Conservation (phyloP, 2,113 vertebrate genomes). For the Capreolus pygargus region DNA sequence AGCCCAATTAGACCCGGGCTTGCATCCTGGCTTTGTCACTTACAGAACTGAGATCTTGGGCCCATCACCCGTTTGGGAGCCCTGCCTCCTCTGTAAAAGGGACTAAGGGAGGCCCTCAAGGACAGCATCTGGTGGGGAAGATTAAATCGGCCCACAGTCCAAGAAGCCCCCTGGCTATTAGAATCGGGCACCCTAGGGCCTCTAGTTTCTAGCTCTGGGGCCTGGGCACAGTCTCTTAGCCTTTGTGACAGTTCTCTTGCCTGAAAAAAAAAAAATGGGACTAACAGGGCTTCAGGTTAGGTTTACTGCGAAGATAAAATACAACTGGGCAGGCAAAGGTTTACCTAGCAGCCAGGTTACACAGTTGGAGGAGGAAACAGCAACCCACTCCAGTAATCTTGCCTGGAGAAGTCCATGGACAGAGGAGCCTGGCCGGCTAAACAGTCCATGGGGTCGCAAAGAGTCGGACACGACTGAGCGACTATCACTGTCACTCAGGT, state of each 20-base stretch:
- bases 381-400: not conserved
- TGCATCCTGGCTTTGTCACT: not conserved
- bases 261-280: not conserved
- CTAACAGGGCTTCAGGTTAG: not conserved
- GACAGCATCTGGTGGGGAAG: accelerated
- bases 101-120: accelerated
- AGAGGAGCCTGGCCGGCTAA: not conserved
- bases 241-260: not conserved
- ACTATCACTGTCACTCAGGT: not conserved
- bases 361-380: not conserved
- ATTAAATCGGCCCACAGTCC: not conserved
- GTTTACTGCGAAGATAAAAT: not conserved
- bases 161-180: not conserved
- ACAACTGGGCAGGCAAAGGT: not conserved
- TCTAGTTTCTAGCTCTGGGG: accelerated
- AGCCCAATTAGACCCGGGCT: not conserved
- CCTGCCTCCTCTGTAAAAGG: not conserved
- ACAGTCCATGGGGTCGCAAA: not conserved
- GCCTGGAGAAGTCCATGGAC: not conserved
- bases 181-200: not conserved
- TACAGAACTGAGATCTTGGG: not conserved
- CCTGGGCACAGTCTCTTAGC: too few species aligned
- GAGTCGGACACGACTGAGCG: not conserved
- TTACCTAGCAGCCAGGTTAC: not conserved
- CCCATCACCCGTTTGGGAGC: not conserved